Base-by-base conservation (phyloP, 2,888 invertebrate species). In the Arenicola marina region DNA sequence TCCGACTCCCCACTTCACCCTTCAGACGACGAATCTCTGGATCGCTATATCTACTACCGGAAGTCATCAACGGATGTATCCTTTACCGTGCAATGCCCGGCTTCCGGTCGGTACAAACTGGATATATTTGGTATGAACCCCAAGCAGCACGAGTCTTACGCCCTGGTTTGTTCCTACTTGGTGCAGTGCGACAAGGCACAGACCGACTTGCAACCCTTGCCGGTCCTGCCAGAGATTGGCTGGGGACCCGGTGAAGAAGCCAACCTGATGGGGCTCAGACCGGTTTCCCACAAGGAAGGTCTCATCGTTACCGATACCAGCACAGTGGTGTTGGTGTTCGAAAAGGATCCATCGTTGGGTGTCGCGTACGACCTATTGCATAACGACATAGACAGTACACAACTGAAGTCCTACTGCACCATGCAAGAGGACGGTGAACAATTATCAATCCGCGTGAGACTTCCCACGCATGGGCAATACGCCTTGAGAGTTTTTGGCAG, bases 401-500 rank as follows among this genome's bases (percentile, higher is more conserved):
- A 70, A 4, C 67, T 81, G 3, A 76, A 75, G 58, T 76, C 74
- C 60, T 76, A 77, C 64, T 75, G 76, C 43, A 70, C 78, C 3
- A 73, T 76, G 1, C 66, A 76, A 24, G 63, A 72, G 43, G 76
- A 78, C 45, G 73, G 74, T 48, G 75, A 73, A 24, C 75, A 80
- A 57, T 74, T 75, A 0, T 66, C 76, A 26, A 73, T 80, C n/a
- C 72, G 73, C 54, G 63, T 80, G 7, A 71, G 80, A 1, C 68
- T 80, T 1, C 79, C 80, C 24, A 73, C 76, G 62, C 69, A 70
- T 31, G 80, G 80, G 26, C 77, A 76, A 59, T 78, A 68, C 62
- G 80, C 80, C 0, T 72, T 79, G 21, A 77, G 79, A 58, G 65
- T 81, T 57, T 80, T 74, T 64, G 78, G 77, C n/a, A 76, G 76